Base-by-base conservation (phyloP, 1,140 invertebrate genomes). In the Neodiprion fabricii region DNA sequence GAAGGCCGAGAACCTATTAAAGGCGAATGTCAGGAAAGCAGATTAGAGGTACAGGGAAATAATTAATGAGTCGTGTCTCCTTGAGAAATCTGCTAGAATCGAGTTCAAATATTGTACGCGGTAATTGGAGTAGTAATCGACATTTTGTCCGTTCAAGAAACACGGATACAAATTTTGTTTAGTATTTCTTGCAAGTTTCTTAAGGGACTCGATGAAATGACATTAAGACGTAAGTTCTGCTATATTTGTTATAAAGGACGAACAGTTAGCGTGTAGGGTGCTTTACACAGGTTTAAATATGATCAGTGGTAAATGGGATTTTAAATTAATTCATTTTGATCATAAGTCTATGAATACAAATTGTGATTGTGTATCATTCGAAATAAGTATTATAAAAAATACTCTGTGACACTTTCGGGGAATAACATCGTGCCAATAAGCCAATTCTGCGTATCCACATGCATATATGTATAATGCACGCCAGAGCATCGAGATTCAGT, bases 211-310 rank as follows among this genome's bases (percentile, higher is more conserved):
- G 53, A 61, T 14, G 3, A 17, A 12, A 14, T 17, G n/a, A 14
- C 11, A 40, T 61, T 67, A 81, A 84, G 82, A 84, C 78, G 79
- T 84, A 84, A 83, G 81, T 84, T 84, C 74, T 83, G 81, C 81
- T 83, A 84, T 84, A 84, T 84, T 84, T 84, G 78, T 84, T 84
- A 84, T 83, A 84, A 84, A 84, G 82, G 82, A 83, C 82, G 81
- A 84, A 84, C 82, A 84, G 77, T 83, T 84, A 84, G 70, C 81
- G 75, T 72, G 69, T 14, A 49, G 17, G 48, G 67, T 47, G 65
- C 67, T 21, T 23, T 69, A 69, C 67, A 47, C 40, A 21, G 67
- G 17, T 12, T 21, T 5, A 69, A 23, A 74, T 72, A 74, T 66
- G 49, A 61, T 9, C 69, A 23, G 48, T 66, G 49, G n/a, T 53